These are phyloP conservation scores for Carterocephalus palaemon DNA, from an alignment of 2,888 invertebrate species.

Conservation along the genomic window DNA sequence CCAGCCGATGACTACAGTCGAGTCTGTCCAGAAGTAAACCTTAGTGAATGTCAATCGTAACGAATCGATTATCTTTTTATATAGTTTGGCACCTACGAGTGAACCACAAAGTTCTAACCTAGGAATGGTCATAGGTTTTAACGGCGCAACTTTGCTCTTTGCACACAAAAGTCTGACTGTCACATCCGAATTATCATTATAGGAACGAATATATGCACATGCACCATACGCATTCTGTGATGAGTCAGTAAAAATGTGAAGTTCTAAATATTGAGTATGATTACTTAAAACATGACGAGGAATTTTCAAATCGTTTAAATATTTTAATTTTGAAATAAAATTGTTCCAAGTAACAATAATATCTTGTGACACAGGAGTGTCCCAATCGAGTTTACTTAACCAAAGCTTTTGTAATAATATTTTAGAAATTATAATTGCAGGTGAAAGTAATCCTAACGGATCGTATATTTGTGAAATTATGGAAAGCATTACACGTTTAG, in stretches of 20 bases:
- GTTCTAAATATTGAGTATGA: neutral
- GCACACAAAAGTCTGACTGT: slow-evolving; percentile 14
- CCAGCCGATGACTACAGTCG: too few species aligned
- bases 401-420: too few species aligned
- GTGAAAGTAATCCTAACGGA: slow-evolving; percentile 26
- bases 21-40: slow-evolving; percentile 6
- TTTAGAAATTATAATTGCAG: slow-evolving; percentile 24
- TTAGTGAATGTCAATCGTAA: slow-evolving; percentile 10
- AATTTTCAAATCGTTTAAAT: slow-evolving; percentile 15
- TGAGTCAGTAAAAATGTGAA: slow-evolving; percentile 26
- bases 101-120: too few species aligned
- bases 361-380: too few species aligned
- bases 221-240: slow-evolving; percentile 24
- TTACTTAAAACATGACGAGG: slow-evolving; percentile 13
- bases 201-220: slow-evolving; percentile 21
- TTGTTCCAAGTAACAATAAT: slow-evolving; percentile 9
- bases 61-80: slow-evolving; percentile 18
- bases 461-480: slow-evolving; percentile 26
- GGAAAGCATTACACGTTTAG: slow-evolving; percentile 29
- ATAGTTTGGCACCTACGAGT: slow-evolving; percentile 18
- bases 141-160: slow-evolving; percentile 17
- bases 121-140: slow-evolving; percentile 7
- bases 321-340: neutral
- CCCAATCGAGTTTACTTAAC: too few species aligned
- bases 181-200: neutral